Evolutionary conservation across 2,888 invertebrate genomes (phyloP).

Genomic region (Drosophila setosimentum): DNA sequence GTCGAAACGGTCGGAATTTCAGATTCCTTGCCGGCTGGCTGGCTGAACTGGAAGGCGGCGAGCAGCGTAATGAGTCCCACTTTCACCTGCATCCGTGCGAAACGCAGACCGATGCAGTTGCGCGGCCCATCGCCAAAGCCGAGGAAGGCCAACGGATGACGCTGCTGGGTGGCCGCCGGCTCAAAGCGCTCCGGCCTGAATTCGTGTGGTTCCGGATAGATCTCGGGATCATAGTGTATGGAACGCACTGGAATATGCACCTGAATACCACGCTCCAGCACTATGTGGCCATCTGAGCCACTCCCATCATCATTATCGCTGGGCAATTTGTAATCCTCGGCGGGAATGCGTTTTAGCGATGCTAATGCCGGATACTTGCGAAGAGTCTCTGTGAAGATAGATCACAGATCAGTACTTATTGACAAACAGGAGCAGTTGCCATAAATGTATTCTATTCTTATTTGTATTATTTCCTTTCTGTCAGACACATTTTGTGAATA

Average conservation of each 20-base stretch:
- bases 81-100: slow-evolving; percentile 79
- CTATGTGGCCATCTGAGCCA: slow-evolving; percentile 34
- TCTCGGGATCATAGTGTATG: slow-evolving; percentile 85
- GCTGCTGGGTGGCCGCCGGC: slow-evolving; percentile 66
- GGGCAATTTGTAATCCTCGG: slow-evolving; percentile 79
- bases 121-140: slow-evolving; percentile 84
- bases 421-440: background rate
- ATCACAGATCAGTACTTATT: background rate
- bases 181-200: slow-evolving; percentile 85
- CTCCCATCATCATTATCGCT: slow-evolving; percentile 44
- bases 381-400: slow-evolving; percentile 84
- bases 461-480: background rate
- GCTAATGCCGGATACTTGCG: slow-evolving; percentile 85
- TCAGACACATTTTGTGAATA: background rate
- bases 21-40: slow-evolving; percentile 30
- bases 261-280: slow-evolving; percentile 80
- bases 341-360: slow-evolving; percentile 80
- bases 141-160: slow-evolving; percentile 82
- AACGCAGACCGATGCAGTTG: slow-evolving; percentile 81
- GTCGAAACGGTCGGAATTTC: slow-evolving; percentile 44
- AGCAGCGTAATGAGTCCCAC: slow-evolving; percentile 76
- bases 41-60: slow-evolving; percentile 29
- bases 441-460: too few relatives aligned
- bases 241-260: slow-evolving; percentile 82
- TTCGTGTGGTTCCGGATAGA: slow-evolving; percentile 84